Percentiles rank a stretch among this genome's conserved stretches.
These are phyloP conservation scores for Pseudococcus longispinus DNA, from an alignment of 2,888 invertebrate species.

Conservation along the genomic window DNA sequence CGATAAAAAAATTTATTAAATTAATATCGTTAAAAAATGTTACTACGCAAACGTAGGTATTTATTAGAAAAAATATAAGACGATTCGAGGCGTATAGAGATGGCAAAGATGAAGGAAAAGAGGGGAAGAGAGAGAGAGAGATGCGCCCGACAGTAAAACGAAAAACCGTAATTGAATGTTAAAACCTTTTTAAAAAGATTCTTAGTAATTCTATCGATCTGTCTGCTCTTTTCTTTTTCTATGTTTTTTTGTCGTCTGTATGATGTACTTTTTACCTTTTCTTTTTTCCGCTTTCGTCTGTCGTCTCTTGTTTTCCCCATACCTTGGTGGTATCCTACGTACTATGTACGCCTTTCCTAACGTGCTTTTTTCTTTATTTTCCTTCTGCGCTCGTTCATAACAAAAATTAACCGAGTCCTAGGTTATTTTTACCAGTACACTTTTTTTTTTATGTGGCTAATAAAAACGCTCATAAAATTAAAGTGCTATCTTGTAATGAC, in stretches of 20 bases:
- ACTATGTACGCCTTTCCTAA: not conserved
- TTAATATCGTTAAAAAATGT: slow-evolving; percentile 21
- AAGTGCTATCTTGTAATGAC: slow-evolving; percentile 43
- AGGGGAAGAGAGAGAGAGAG: not conserved
- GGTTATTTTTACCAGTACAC: slow-evolving; percentile 20
- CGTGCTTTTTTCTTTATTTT: not conserved
- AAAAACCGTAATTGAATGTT: slow-evolving; percentile 40
- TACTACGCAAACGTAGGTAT: not conserved
- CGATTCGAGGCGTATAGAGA: not conserved
- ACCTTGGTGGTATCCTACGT: not conserved
- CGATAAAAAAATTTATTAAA: slow-evolving; percentile 39
- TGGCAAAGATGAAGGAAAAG: not conserved
- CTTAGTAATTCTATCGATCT: slow-evolving; percentile 31
- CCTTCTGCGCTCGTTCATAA: not conserved
- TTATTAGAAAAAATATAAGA: slow-evolving; percentile 14
- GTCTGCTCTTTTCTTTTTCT: slow-evolving; percentile 33
- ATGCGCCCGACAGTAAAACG: not conserved
- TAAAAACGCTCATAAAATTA: slow-evolving; percentile 44
- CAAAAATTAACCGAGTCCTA: slow-evolving; percentile 24
- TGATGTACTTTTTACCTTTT: slow-evolving; percentile 36
- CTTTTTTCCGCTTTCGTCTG: not conserved
- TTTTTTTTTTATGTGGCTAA: slow-evolving; percentile 39
- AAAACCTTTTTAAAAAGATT: slow-evolving; percentile 37
- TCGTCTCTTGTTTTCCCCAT: not conserved
- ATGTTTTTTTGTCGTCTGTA: slow-evolving; percentile 42